A percentile compares a stretch with the other conserved stretches of the same genome.
Evolutionary conservation across 2,113 vertebrate genomes (phyloP).

Genomic region (Arizona elegans): DNA sequence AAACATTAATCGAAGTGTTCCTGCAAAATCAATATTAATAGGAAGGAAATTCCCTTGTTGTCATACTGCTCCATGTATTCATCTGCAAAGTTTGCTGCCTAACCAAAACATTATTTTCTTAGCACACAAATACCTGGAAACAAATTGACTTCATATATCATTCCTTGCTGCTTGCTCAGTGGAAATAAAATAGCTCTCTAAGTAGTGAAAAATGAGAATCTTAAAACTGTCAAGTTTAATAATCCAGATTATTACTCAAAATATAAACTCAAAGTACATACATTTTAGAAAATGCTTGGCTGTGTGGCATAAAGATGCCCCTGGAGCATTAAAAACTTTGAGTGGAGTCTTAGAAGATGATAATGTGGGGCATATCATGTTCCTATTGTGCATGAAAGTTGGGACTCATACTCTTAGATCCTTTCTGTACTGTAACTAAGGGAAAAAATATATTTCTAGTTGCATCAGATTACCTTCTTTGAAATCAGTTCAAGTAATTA

Average conservation of each 20-base stretch:
- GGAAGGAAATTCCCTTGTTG: not conserved
- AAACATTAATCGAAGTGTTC: not conserved
- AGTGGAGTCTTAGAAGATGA: conserved; percentile 4
- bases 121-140: rapidly evolving
- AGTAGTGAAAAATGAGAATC: conserved; percentile 57
- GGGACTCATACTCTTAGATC: not conserved
- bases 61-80: not conserved
- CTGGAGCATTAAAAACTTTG: conserved; percentile 20
- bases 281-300: conserved; percentile 46
- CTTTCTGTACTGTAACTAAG: not conserved
- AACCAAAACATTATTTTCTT: not conserved
- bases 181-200: conserved; percentile 36
- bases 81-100: conserved; percentile 9
- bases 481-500: not conserved
- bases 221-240: conserved; percentile 59
- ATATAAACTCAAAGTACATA: conserved; percentile 38
- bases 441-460: not conserved
- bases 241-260: conserved; percentile 56
- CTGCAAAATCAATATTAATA: conserved; percentile 5
- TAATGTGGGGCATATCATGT: conserved; percentile 1
- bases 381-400: conserved; percentile 1
- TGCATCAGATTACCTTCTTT: not conserved
- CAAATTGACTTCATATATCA: conserved; percentile 21
- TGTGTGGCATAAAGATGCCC: conserved; percentile 18
- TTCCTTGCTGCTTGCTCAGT: conserved; percentile 26